phyloP scores from a whole-genome alignment of 2,113 vertebrate species.

The Columbina picui region DNA sequence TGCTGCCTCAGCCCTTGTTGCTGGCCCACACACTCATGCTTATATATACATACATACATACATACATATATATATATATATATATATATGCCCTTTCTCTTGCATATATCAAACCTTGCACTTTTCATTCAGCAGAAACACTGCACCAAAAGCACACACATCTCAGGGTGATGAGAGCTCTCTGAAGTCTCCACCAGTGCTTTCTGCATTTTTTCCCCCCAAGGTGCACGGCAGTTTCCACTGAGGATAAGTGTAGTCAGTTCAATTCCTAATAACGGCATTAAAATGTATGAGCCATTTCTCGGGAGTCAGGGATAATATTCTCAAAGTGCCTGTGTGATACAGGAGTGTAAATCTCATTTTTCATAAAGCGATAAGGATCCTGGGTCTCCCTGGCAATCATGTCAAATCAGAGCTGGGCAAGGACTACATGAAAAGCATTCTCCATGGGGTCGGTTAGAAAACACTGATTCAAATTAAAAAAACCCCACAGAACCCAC shows the following conservation, averaged over 20 bases:
- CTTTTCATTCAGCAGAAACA: background rate
- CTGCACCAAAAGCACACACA: background rate
- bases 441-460: fast-evolving
- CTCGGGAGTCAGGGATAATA: conserved; percentile 4
- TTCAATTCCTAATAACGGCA: background rate
- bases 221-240: background rate
- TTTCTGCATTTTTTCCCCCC: background rate
- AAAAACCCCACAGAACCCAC: too few species aligned
- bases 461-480: background rate
- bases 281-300: conserved; percentile 52
- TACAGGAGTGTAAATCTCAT: background rate
- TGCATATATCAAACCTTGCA: background rate
- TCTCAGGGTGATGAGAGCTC: background rate
- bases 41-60: too few species aligned
- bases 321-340: conserved; percentile 22
- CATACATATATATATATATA: too few species aligned
- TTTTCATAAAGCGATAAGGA: background rate
- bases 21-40: background rate
- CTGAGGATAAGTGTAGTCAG: background rate
- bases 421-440: background rate
- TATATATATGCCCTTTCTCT: background rate
- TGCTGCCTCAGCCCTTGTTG: background rate
- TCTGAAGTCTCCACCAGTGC: background rate
- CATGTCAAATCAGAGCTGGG: background rate
- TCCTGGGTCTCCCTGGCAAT: background rate